A percentile compares a stretch with the other conserved stretches of the same genome.
These are phyloP conservation scores for Ptilodon capucinus DNA, from an alignment of 2,888 invertebrate genomes.

Conservation along the genomic window DNA sequence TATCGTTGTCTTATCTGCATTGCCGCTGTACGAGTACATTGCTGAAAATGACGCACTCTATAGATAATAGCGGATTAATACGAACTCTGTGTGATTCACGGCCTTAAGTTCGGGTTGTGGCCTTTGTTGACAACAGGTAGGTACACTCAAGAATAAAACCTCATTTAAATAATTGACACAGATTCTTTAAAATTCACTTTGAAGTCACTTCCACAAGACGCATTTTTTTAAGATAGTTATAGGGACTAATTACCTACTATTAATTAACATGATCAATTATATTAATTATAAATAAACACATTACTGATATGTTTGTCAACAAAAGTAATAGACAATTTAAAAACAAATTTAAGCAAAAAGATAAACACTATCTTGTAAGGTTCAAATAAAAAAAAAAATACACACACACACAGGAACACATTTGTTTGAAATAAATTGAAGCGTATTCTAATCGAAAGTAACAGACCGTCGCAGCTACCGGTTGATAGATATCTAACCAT, in stretches of 20 bases:
- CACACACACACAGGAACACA: too few relatives aligned
- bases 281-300: too few relatives aligned
- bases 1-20: slow-evolving; percentile 68
- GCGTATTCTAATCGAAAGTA: background rate
- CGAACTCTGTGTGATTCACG: slow-evolving; percentile 37
- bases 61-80: slow-evolving; percentile 45
- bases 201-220: background rate
- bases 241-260: too few relatives aligned
- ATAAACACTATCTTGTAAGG: too few relatives aligned
- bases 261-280: too few relatives aligned
- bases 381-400: too few relatives aligned
- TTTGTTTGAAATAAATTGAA: too few relatives aligned
- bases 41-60: slow-evolving; percentile 68
- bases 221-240: too few relatives aligned
- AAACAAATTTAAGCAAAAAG: too few relatives aligned
- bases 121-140: background rate
- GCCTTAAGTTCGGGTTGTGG: background rate
- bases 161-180: background rate
- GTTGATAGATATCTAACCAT: slow-evolving; percentile 16
- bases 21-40: slow-evolving; percentile 58
- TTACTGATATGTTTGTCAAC: too few relatives aligned
- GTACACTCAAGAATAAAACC: background rate
- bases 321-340: too few relatives aligned
- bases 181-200: background rate
- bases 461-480: slow-evolving; percentile 9